Conservation (phyloP, 1,140 invertebrate genomes). For the Eriosoma lanigerum region DNA sequence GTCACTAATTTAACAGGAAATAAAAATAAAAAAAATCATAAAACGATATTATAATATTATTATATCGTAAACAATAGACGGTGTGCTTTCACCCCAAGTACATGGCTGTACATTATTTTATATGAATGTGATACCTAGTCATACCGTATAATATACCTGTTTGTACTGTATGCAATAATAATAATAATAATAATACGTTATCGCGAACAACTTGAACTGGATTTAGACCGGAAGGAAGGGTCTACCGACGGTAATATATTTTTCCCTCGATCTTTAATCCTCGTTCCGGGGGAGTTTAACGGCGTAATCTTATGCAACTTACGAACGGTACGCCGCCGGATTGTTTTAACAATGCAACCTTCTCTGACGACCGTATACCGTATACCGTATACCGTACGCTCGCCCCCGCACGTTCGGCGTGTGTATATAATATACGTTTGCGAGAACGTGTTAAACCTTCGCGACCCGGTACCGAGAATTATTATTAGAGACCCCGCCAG, state of each 20-base stretch:
- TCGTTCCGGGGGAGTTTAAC: not conserved
- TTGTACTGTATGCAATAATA: no score
- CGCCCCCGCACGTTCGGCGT: not conserved
- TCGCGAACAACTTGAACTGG: not conserved
- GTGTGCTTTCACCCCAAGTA: no score
- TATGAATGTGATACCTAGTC: no score
- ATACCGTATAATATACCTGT: no score
- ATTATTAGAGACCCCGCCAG: not conserved
- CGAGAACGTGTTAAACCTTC: slow-evolving; percentile 37
- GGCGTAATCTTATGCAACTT: not conserved
- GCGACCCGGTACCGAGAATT: not conserved
- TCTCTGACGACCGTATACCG: not conserved
- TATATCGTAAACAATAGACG: no score
- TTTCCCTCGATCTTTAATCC: not conserved
- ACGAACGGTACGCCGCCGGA: not conserved
- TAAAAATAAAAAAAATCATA: no score
- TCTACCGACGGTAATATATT: not conserved
- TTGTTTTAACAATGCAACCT: slow-evolving; percentile 44
- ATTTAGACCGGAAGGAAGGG: slow-evolving; percentile 6
- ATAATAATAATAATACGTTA: no score
- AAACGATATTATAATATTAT: no score
- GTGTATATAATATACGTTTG: no score
- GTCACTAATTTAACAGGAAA: no score
- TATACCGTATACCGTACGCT: not conserved
- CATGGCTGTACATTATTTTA: no score